Base-by-base conservation (phyloP, 2,888 invertebrate genomes). In the Trissolcus brochymenae region DNA sequence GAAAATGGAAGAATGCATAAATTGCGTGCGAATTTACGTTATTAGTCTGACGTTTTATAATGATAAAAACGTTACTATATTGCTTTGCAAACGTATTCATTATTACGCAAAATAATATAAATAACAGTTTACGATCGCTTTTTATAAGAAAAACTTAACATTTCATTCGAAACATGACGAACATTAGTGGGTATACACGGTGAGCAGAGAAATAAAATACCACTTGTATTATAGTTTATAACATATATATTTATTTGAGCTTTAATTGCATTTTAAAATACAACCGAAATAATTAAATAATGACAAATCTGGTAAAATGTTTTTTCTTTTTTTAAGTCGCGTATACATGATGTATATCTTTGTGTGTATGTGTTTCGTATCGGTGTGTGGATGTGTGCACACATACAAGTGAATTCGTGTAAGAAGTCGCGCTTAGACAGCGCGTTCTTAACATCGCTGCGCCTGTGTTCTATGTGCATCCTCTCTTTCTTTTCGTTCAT, bases 221-320 rank as follows among this genome's bases (percentile, higher is more conserved):
- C 51, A n/a, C 9, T 9, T 54, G 72, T 46, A 56, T 46, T 82
- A 80, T 90, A 92, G 92, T 93, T 93, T 93, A 93, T 94, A 94
- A 94, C 94, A 94, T 94, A 94, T 92, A 93, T 94, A 94, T 94
- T 94, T 94, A 94, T 94, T 94, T 94, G 94, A 94, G 94, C 94
- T 93, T 94, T 93, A 93, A 93, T 94, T 94, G 94, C 94, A 93
- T 93, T 94, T 92, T 93, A 93, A 94, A 93, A 92, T 94, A 94
- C 94, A 94, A 94, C 93, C 87, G 93, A 94, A 94, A 93, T 93
- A 93, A 88, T 93, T 93, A 93, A 93, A 94, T 93, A 93, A 93
- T 93, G 92, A 92, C 92, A 93, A 92, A 92, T 93, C 92, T 93
- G 93, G 93, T 93, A 93, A 93, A 92, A 92, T 93, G 87, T 87